phyloP scores from a whole-genome alignment of 1,140 invertebrate species.

The Hypothenemus hampei region DNA sequence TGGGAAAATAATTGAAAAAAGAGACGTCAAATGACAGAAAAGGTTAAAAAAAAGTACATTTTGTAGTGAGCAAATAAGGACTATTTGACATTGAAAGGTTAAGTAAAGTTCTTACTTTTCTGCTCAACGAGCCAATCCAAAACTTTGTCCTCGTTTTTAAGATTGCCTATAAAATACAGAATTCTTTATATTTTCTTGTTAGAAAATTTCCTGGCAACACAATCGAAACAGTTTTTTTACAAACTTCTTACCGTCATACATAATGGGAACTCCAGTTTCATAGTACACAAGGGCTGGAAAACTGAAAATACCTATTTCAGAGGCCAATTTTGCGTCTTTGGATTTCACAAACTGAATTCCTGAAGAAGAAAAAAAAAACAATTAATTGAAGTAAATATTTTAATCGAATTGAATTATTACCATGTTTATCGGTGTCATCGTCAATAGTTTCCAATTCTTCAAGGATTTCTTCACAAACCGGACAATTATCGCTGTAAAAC shows the following conservation, averaged over 20 bases:
- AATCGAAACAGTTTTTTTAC: neutral
- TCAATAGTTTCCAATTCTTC: slow-evolving; percentile 91
- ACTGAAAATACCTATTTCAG: slow-evolving; percentile 86
- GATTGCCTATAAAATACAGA: slow-evolving; percentile 76
- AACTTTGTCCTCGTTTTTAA: slow-evolving; percentile 92
- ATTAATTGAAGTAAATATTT: neutral
- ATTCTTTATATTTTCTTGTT: neutral
- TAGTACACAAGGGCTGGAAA: slow-evolving; percentile 88
- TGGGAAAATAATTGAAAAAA: neutral
- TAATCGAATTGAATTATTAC: slow-evolving; percentile 50
- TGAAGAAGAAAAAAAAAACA: slow-evolving; percentile 2
- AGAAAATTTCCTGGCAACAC: neutral
- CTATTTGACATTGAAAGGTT: too few species aligned
- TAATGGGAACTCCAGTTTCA: slow-evolving; percentile 87
- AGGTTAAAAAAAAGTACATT: neutral
- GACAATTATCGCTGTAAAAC: slow-evolving; percentile 86
- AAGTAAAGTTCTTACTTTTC: slow-evolving; percentile 71
- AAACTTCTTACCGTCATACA: slow-evolving; percentile 81
- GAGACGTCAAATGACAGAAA: neutral
- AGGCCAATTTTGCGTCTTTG: slow-evolving; percentile 81
- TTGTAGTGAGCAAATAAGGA: too few species aligned
- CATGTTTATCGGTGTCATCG: slow-evolving; percentile 87
- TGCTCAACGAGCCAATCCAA: slow-evolving; percentile 92
- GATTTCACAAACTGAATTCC: slow-evolving; percentile 83
- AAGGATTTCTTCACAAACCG: slow-evolving; percentile 75